phyloP scores from a whole-genome alignment of 2,888 invertebrate genomes.

The Xanthostigma xanthostigma region DNA sequence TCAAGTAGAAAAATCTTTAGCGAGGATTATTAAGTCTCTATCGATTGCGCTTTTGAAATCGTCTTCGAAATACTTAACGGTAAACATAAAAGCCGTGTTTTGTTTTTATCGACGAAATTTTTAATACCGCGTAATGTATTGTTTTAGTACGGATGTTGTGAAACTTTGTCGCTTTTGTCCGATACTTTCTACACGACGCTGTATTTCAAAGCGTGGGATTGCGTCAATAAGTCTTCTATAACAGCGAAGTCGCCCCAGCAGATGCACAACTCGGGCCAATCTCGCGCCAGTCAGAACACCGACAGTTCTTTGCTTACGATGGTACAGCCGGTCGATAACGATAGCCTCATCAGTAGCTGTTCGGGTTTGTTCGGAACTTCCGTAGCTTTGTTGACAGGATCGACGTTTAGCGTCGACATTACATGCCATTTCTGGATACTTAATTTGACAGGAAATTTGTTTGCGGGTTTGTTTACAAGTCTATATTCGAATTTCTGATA shows the following conservation, averaged over 20 bases:
- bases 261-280: conserved; percentile 10
- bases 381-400: conserved; percentile 31
- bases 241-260: conserved; percentile 8
- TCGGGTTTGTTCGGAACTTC: conserved; percentile 24
- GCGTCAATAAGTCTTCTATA: conserved; percentile 18
- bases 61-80: conserved; percentile 50
- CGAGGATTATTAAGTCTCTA: conserved; percentile 36
- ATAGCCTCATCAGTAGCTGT: conserved; percentile 13
- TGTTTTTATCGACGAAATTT: conserved; percentile 2
- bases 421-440: conserved; percentile 31
- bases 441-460: conserved; percentile 38
- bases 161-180: conserved; percentile 51
- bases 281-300: conserved; percentile 4
- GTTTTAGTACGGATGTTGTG: conserved; percentile 45
- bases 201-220: conserved; percentile 52
- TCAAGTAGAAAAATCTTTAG: conserved; percentile 35
- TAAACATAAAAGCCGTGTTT: conserved; percentile 23
- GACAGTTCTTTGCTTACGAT: background rate
- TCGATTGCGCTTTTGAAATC: conserved; percentile 39
- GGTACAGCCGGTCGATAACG: background rate
- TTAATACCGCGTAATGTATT: conserved; percentile 1
- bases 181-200: conserved; percentile 49
- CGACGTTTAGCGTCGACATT: conserved; percentile 38
- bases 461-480: conserved; percentile 31
- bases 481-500: background rate